phyloP scores from a whole-genome alignment of 2,797 vertebrate species.

The Lagocephalus sceleratus region DNA sequence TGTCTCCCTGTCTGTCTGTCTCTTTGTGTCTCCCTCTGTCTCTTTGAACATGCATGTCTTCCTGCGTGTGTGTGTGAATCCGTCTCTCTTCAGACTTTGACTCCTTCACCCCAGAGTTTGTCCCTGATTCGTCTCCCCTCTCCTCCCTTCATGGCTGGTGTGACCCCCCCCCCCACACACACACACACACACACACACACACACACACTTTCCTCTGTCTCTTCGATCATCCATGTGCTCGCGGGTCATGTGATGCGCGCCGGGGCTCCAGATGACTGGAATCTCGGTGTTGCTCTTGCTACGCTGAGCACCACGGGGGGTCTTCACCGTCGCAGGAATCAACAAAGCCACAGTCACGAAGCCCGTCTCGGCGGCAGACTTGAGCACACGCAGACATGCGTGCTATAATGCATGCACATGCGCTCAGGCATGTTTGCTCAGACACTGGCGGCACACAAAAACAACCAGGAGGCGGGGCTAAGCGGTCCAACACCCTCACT shows the following conservation, averaged over 20 bases:
- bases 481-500: background rate
- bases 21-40: too few species aligned
- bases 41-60: too few species aligned
- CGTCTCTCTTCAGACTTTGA: slow-evolving; percentile 13
- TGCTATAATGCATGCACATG: slow-evolving; percentile 10
- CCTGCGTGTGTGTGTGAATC: background rate
- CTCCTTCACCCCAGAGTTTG: slow-evolving; percentile 23
- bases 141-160: slow-evolving; percentile 36
- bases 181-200: slow-evolving; percentile 17
- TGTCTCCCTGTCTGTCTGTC: too few species aligned
- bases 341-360: slow-evolving; percentile 77
- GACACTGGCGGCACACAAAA: slow-evolving; percentile 3
- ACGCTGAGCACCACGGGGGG: slow-evolving; percentile 73
- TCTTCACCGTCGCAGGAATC: slow-evolving; percentile 69
- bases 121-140: slow-evolving; percentile 37
- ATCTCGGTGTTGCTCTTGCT: slow-evolving; percentile 70
- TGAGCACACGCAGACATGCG: slow-evolving; percentile 4
- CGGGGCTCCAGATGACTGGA: slow-evolving; percentile 72
- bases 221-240: slow-evolving; percentile 18
- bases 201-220: slow-evolving; percentile 8
- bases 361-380: slow-evolving; percentile 33
- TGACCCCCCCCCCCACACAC: slow-evolving; percentile 37
- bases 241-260: slow-evolving; percentile 62
- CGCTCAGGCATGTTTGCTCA: slow-evolving; percentile 13
- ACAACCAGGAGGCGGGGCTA: slow-evolving; percentile 5